These are phyloP conservation scores for Lathamus discolor DNA, from an alignment of 2,113 vertebrate genomes.

Conservation along the genomic window DNA sequence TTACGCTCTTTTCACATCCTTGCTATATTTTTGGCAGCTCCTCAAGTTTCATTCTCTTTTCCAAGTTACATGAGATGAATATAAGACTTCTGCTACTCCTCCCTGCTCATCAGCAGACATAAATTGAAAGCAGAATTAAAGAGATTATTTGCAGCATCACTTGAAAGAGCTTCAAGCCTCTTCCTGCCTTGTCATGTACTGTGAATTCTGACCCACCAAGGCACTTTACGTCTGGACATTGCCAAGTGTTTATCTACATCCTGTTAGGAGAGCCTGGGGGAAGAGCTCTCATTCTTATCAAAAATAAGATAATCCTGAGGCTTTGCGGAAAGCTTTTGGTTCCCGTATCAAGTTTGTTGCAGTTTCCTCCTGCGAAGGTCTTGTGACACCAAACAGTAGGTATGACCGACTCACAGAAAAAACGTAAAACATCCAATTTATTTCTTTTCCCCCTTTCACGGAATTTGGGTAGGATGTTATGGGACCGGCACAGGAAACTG, in stretches of 20 bases:
- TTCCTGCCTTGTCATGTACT: not conserved
- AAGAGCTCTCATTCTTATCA: not conserved
- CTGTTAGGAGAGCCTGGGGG: not conserved
- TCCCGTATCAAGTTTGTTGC: not conserved
- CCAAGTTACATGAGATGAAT: not conserved
- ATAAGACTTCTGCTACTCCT: not conserved
- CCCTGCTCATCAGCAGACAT: not conserved
- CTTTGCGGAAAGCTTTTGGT: not conserved
- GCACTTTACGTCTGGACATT: not conserved
- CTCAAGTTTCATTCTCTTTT: constrained; percentile 27
- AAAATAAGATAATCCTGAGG: not conserved
- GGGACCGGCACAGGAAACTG: not conserved
- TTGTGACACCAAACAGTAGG: not conserved
- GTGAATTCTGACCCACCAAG: not conserved
- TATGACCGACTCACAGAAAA: not conserved
- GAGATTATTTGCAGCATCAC: constrained; percentile 1
- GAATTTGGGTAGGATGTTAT: not conserved
- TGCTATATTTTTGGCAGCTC: not conserved
- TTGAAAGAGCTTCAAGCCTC: constrained; percentile 9
- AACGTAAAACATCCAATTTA: not conserved
- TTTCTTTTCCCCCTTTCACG: not conserved
- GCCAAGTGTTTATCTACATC: not conserved
- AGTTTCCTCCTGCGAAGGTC: not conserved
- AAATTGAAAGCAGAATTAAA: constrained; percentile 50
- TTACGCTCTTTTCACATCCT: not conserved